These are phyloP conservation scores for Euthynnus affinis DNA, from an alignment of 2,797 vertebrate genomes.

Conservation along the genomic window DNA sequence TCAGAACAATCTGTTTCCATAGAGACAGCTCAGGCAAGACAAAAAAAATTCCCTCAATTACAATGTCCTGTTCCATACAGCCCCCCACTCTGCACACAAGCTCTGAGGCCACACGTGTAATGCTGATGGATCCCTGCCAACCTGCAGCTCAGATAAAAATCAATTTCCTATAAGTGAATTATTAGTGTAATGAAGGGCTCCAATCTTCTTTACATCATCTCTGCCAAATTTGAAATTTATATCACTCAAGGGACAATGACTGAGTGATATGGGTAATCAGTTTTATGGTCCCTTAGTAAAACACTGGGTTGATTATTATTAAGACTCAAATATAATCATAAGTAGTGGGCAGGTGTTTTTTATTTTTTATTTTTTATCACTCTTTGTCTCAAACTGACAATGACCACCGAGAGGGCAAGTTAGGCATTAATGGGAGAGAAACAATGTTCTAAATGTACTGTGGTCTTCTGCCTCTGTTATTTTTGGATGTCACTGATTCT, in stretches of 20 bases:
- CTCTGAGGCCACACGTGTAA: slow-evolving; percentile 14
- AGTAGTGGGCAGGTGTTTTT: background rate
- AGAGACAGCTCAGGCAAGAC: slow-evolving; percentile 40
- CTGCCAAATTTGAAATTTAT: slow-evolving; percentile 49
- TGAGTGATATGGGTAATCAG: slow-evolving; percentile 38
- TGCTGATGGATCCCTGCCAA: slow-evolving; percentile 35
- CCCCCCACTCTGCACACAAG: slow-evolving; percentile 43
- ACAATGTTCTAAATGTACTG: too few relatives aligned
- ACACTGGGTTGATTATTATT: slow-evolving; percentile 28
- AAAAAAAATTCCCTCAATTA: slow-evolving; percentile 40
- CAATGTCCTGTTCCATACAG: slow-evolving; percentile 10
- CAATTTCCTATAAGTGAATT: slow-evolving; percentile 66
- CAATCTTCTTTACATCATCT: slow-evolving; percentile 13
- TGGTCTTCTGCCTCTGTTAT: background rate
- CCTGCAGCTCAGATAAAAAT: slow-evolving; percentile 33
- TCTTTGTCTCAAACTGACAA: background rate
- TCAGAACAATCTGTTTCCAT: slow-evolving; percentile 50
- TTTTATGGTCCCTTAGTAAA: slow-evolving; percentile 52
- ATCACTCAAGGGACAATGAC: slow-evolving; percentile 38
- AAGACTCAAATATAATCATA: slow-evolving; percentile 20
- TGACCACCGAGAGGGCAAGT: background rate
- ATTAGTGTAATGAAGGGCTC: slow-evolving; percentile 61
- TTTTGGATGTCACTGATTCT: slow-evolving; percentile 2
- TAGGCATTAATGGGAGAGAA: background rate
- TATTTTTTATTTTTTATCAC: background rate